phyloP scores from a whole-genome alignment of 2,888 invertebrate genomes.

The Athetis lepigone region DNA sequence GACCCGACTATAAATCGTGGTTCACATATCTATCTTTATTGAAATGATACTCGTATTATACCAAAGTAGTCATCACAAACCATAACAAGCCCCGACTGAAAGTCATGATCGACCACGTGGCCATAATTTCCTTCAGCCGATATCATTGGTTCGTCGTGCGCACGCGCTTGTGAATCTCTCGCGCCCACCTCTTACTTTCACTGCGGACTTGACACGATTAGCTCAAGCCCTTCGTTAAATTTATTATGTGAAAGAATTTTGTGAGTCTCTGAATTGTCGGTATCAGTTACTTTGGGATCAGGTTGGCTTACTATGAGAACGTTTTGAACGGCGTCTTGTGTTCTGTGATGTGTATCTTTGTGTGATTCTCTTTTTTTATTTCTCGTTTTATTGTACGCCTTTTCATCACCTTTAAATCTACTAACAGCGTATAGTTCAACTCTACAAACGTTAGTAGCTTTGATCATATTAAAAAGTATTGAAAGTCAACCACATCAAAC shows the following conservation, averaged over 20 bases:
- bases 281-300: slow-evolving; percentile 22
- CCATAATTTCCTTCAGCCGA: slow-evolving; percentile 21
- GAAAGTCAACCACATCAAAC: slow-evolving; percentile 3
- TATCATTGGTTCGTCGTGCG: slow-evolving; percentile 36
- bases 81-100: slow-evolving; percentile 26
- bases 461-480: slow-evolving; percentile 2
- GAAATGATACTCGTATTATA: too few relatives aligned
- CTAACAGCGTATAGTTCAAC: too few relatives aligned
- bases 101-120: slow-evolving; percentile 49
- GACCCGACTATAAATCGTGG: too few relatives aligned
- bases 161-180: slow-evolving; percentile 43
- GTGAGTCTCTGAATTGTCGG: slow-evolving; percentile 33
- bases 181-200: slow-evolving; percentile 76
- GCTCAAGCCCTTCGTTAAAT: slow-evolving; percentile 69
- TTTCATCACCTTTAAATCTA: not conserved
- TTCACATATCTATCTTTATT: too few relatives aligned
- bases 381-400: not conserved
- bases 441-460: too few relatives aligned
- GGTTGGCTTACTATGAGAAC: slow-evolving; percentile 42
- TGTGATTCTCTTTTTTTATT: not conserved
- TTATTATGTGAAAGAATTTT: slow-evolving; percentile 56
- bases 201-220: slow-evolving; percentile 76
- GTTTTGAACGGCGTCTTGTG: slow-evolving; percentile 26
- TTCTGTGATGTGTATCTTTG: slow-evolving; percentile 15
- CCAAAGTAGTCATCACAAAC: not conserved